Evolutionary conservation across 2,888 invertebrate genomes (phyloP).

Genomic region (Drosophila barbarae): DNA sequence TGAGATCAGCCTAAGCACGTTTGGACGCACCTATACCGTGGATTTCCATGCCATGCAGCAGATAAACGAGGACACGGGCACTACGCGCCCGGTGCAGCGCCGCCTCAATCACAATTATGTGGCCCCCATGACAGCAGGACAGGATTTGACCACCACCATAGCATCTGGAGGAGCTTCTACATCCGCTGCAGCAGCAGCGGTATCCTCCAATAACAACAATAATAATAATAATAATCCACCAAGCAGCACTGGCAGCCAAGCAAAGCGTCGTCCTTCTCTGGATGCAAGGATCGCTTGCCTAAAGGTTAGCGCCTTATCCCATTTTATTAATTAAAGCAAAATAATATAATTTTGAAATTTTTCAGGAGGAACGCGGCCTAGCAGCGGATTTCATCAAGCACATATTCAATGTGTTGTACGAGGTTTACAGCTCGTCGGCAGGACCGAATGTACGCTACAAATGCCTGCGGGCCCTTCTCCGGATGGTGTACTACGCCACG

Average conservation of each 20-base stretch:
- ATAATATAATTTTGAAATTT: background rate
- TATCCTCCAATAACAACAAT: slow-evolving; percentile 34
- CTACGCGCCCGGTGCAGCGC: slow-evolving; percentile 94
- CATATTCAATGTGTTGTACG: slow-evolving; percentile 96
- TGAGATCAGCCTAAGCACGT: slow-evolving; percentile 94
- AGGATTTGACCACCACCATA: slow-evolving; percentile 69
- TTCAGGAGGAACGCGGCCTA: slow-evolving; percentile 84
- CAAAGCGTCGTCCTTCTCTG: slow-evolving; percentile 73
- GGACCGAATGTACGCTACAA: slow-evolving; percentile 98
- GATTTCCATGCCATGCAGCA: slow-evolving; percentile 99
- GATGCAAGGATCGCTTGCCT: slow-evolving; percentile 87
- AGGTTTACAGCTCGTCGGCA: slow-evolving; percentile 98
- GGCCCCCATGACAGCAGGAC: slow-evolving; percentile 62
- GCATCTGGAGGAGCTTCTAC: slow-evolving; percentile 56
- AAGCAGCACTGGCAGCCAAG: slow-evolving; percentile 20
- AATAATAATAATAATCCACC: slow-evolving; percentile 36
- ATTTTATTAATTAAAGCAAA: background rate
- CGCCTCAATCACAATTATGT: slow-evolving; percentile 84
- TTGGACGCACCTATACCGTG: slow-evolving; percentile 96
- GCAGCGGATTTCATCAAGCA: slow-evolving; percentile 87
- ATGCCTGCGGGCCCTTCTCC: slow-evolving; percentile 95
- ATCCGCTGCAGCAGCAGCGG: slow-evolving; percentile 49
- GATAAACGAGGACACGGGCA: slow-evolving; percentile 98
- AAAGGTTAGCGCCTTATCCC: slow-evolving; percentile 45
- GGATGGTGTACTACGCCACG: slow-evolving; percentile 97